Percentiles rank a stretch among this genome's conserved stretches.
These are phyloP conservation scores for Seira sanloemensis DNA, from an alignment of 2,888 invertebrate species.

Conservation along the genomic window DNA sequence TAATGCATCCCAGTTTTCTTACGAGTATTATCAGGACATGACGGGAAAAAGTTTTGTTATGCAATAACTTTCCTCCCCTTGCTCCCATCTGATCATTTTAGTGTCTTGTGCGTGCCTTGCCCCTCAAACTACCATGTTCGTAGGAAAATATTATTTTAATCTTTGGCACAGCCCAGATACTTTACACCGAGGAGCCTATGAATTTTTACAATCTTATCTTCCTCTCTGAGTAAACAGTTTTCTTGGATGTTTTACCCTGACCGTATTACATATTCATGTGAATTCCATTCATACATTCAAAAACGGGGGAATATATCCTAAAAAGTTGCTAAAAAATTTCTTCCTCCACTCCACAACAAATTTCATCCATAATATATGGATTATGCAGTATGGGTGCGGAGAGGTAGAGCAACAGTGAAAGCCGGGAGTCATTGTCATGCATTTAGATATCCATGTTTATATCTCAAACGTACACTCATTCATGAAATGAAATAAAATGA, in stretches of 20 bases:
- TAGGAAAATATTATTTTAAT: not conserved
- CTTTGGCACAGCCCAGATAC: too few relatives aligned
- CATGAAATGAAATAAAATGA: too few relatives aligned
- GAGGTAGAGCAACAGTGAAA: conserved; percentile 2
- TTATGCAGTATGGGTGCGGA: conserved; percentile 37
- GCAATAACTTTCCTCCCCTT: not conserved
- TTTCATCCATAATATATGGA: conserved; percentile 53
- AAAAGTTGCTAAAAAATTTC: conserved; percentile 49
- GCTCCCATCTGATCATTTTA: not conserved
- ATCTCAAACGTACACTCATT: not conserved
- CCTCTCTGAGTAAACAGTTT: not conserved
- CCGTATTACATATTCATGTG: conserved; percentile 48
- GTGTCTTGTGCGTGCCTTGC: conserved; percentile 27
- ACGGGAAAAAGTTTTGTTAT: too few relatives aligned
- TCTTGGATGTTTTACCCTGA: not conserved
- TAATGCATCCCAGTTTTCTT: not conserved
- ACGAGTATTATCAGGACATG: not conserved
- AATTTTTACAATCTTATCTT: conserved; percentile 29
- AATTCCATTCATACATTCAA: conserved; percentile 38
- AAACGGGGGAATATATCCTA: conserved; percentile 33
- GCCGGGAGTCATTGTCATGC: conserved; percentile 19
- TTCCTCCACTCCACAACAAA: not conserved
- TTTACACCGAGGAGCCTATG: not conserved
- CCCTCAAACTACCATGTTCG: conserved; percentile 29
- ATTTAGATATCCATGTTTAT: conserved; percentile 35